phyloP scores from a whole-genome alignment of 2,797 vertebrate genomes.

The Propithecus perrieri region DNA sequence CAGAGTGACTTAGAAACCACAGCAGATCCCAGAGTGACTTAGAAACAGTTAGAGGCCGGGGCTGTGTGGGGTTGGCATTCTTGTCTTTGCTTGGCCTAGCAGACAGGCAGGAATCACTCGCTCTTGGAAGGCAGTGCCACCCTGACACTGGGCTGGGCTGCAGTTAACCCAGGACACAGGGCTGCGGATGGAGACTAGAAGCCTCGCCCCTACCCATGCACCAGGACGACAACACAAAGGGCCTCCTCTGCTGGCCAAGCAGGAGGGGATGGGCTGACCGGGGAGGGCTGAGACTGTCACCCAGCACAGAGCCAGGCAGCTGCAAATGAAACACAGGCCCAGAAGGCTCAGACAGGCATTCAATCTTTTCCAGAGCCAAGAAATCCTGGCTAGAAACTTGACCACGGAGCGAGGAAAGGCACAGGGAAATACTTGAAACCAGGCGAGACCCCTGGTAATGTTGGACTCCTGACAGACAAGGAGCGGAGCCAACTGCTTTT shows the following conservation, averaged over 20 bases:
- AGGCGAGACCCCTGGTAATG: constrained; percentile 69
- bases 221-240: constrained; percentile 40
- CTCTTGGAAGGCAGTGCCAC: constrained; percentile 8
- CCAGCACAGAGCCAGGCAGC: constrained; percentile 60
- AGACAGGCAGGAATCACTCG: neutral
- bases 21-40: neutral
- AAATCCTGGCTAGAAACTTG: constrained; percentile 75
- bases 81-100: neutral
- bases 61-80: neutral
- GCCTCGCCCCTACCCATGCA: neutral
- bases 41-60: neutral
- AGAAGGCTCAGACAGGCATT: constrained; percentile 66
- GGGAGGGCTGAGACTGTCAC: constrained; percentile 59
- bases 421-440: constrained; percentile 71
- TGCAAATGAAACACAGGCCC: constrained; percentile 75
- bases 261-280: constrained; percentile 25
- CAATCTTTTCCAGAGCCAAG: constrained; percentile 73
- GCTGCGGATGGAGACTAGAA: neutral
- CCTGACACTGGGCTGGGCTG: neutral
- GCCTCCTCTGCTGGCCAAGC: constrained; percentile 52
- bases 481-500: constrained; percentile 55
- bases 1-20: neutral
- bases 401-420: constrained; percentile 63
- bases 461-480: constrained; percentile 66
- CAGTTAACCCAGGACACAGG: neutral